A percentile compares a stretch with the other conserved stretches of the same genome.
Conservation (phyloP, 2,113 vertebrate genomes). For the Macquaria australasica region DNA sequence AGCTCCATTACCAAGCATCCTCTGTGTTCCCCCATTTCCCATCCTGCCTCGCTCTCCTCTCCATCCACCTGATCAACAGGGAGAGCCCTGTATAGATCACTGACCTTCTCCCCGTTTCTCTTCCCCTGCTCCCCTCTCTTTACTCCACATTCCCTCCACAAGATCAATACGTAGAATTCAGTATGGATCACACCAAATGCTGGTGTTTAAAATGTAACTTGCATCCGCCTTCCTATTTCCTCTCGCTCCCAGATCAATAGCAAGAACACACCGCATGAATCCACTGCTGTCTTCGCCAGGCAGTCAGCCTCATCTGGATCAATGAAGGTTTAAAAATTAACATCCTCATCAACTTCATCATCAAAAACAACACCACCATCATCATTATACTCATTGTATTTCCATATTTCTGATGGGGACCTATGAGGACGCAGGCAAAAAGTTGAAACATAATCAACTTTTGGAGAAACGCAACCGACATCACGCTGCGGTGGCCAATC, state of each 20-base stretch:
- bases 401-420: neutral
- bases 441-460: too few relatives aligned
- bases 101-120: constrained; percentile 29
- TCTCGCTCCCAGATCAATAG: constrained; percentile 27
- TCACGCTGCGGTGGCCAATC: too few relatives aligned
- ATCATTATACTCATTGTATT: constrained; percentile 2
- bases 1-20: neutral
- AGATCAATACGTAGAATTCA: constrained; percentile 45
- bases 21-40: neutral
- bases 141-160: constrained; percentile 11
- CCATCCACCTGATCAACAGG: constrained; percentile 9
- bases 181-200: constrained; percentile 46
- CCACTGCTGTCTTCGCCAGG: constrained; percentile 29
- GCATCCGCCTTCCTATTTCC: constrained; percentile 32
- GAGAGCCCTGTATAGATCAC: neutral
- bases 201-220: constrained; percentile 56
- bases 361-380: constrained; percentile 12
- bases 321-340: constrained; percentile 41
- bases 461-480: too few relatives aligned
- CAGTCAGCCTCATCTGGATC: constrained; percentile 30
- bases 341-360: constrained; percentile 30
- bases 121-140: neutral
- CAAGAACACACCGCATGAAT: constrained; percentile 8
- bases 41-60: neutral
- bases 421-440: too few relatives aligned